Base-by-base conservation (phyloP, 2,888 invertebrate genomes). In the Camponotus fellah region DNA sequence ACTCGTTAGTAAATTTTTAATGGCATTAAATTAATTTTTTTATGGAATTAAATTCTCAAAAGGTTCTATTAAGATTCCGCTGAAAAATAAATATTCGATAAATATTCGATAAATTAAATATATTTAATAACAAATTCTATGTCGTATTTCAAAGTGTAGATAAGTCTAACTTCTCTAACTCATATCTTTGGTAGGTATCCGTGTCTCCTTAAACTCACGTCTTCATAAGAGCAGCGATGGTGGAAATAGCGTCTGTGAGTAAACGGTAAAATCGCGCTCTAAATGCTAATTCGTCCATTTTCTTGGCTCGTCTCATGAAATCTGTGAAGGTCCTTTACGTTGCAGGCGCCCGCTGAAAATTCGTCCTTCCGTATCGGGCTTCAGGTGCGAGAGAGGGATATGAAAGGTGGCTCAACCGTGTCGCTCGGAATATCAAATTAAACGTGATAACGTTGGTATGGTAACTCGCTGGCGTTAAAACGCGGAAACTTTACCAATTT, bases 241-340 rank as follows among this genome's bases (percentile, higher is more conserved):
- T 34, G 5, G 56, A 34, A 65, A 64, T 12, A 26, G 71, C 32
- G 64, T 8, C 56, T 21, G 8, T 17, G 65, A 68, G 53, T 32
- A 32, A 60, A 60, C 32, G 71, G 60, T 80, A 89, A 89, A 88
- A 90, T 92, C 88, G 87, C 88, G 86, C 87, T 92, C 88, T 91
- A 92, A 92, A 92, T 92, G 92, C 91, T 92, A 91, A 92, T 92
- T 90, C 88, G 85, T 88, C 88, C 91, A 90, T 92, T 91, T 89
- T 89, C 90, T 79, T 85, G 66, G 82, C 84, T 83, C 83, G 83
- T 77, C 79, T 80, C 71, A 17, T 66, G 80, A 81, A 82, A 87
- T 89, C 86, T 79, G 81, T 85, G 71, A 84, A 85, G 71, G 83
- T 81, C 80, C 79, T 56, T 32, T 75, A 26, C 71, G 68, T 72